Conservation (phyloP, 2,113 vertebrate genomes). For the Elaphurus davidianus region DNA sequence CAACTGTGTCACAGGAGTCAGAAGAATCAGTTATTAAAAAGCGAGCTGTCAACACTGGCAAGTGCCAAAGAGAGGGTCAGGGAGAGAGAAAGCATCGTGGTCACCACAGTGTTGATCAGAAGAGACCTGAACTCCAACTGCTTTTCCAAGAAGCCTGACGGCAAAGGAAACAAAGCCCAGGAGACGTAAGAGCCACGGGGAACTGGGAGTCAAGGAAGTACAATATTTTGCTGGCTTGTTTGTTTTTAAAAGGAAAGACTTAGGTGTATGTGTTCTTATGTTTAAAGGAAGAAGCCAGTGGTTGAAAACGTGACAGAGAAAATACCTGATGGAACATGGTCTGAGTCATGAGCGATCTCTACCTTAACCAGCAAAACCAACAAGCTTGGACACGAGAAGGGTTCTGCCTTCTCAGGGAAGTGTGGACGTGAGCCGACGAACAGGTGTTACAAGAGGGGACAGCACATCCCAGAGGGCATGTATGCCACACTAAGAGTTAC, state of each 20-base stretch:
- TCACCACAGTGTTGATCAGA: neutral
- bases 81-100: neutral
- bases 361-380: conserved; percentile 37
- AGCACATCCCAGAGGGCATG: neutral
- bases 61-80: neutral
- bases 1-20: neutral
- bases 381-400: neutral
- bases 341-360: neutral
- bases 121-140: neutral
- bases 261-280: neutral
- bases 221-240: neutral
- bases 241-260: conserved; percentile 7
- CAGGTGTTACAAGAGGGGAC: neutral
- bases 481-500: neutral
- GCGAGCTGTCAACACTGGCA: neutral
- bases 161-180: neutral
- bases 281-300: neutral
- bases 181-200: neutral
- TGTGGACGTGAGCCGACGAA: neutral
- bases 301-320: neutral
- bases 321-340: neutral
- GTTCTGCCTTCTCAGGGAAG: neutral
- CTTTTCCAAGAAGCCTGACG: neutral
- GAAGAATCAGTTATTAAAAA: neutral
- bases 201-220: neutral